Base-by-base conservation (phyloP, 2,888 invertebrate species). In the Endotricha flammealis region DNA sequence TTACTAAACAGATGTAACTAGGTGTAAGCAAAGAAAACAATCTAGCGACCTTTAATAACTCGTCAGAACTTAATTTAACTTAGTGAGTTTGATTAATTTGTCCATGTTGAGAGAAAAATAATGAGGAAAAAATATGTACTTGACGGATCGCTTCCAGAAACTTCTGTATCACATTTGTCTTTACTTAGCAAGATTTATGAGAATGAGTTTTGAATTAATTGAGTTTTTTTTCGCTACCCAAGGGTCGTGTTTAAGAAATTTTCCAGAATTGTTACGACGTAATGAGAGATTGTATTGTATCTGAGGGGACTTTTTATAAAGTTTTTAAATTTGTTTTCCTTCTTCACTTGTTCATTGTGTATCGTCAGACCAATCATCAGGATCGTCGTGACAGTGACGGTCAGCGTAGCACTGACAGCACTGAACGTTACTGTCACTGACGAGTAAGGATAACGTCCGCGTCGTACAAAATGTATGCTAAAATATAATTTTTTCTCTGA, bases 51-150 rank as follows among this genome's bases (percentile, higher is more conserved):
- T 20, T 10, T 20, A 25, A 28, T 34, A 34, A 34, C 34, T 14
- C 29, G 13, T 22, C 13, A 4, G 22, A 29, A 35, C 20, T 35
- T 35, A 17, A 12, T 28, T 10, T 29, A 35, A 35, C 28, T 35
- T 29, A 20, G 29, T 12, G 23, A 35, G 34, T 22, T 35, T 35
- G 28, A 35, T 35, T 35, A 35, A 35, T 35, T 29, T 29, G 10
- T 35, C 12, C 13, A 29, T 28, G 35, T 29, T 20, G n/a, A n/a
- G n/a, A 8, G 20, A 23, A 35, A 29, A 35, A 22, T 35, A 29
- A 35, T 23, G 35, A 35, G 29, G 35, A 10, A 29, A 35, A 35
- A 35, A 35, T 29, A 22, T 24, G 25, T 25, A 35, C 28, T 35
- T 29, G 35, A 35, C 35, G 28, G 35, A 35, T 35, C 22, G 14